These are phyloP conservation scores for Drosophila falleni DNA, from an alignment of 2,888 invertebrate species.

Conservation along the genomic window DNA sequence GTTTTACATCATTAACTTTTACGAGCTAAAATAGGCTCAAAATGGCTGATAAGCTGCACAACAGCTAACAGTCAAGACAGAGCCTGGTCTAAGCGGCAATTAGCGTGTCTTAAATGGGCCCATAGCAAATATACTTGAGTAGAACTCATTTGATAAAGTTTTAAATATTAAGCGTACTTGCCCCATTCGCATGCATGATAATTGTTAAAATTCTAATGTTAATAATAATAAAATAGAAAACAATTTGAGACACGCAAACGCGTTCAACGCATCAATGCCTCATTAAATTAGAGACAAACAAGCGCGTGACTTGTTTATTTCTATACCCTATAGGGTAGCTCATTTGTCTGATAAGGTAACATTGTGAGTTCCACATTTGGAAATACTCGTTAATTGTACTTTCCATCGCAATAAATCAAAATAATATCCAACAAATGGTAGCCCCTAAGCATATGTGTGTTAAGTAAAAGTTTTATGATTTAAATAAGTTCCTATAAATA, in stretches of 20 bases:
- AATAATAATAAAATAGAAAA: slow-evolving; percentile 72
- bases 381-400: slow-evolving; percentile 33
- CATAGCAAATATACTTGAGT: slow-evolving; percentile 10
- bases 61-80: slow-evolving; percentile 25
- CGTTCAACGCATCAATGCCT: slow-evolving; percentile 69
- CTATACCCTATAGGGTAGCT: slow-evolving; percentile 15
- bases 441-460: slow-evolving; percentile 21
- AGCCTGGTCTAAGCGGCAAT: slow-evolving; percentile 70
- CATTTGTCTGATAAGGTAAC: slow-evolving; percentile 19
- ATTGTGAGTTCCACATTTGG: background rate
- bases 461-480: slow-evolving; percentile 35
- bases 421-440: slow-evolving; percentile 40
- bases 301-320: slow-evolving; percentile 52
- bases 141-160: slow-evolving; percentile 4
- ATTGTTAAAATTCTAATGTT: slow-evolving; percentile 38
- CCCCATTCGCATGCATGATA: slow-evolving; percentile 17
- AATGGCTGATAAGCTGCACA: slow-evolving; percentile 73
- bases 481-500: slow-evolving; percentile 1
- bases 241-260: slow-evolving; percentile 70
- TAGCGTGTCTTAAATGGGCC: slow-evolving; percentile 62
- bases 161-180: slow-evolving; percentile 36
- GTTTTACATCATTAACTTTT: slow-evolving; percentile 81
- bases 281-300: slow-evolving; percentile 61
- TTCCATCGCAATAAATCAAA: slow-evolving; percentile 51
- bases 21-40: slow-evolving; percentile 75